Base-by-base conservation (phyloP, 1,140 invertebrate species). In the Neodiprion pinetum region DNA sequence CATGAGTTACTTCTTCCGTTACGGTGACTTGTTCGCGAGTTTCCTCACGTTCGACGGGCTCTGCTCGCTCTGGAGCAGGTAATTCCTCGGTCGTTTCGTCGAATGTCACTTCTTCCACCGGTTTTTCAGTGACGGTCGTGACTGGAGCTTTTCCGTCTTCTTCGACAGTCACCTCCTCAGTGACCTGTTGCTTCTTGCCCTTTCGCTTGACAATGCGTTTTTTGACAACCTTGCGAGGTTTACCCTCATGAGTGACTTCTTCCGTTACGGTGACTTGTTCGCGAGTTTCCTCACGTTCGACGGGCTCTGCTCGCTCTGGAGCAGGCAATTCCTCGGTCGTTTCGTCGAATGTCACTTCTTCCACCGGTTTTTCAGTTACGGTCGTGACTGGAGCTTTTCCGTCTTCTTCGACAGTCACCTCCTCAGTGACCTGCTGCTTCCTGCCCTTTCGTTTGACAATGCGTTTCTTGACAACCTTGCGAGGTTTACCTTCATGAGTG, bases 181-280 rank as follows among this genome's bases (percentile, higher is more conserved):
- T 88, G 1, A 87, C 77, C 77, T 87, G 83, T 80, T 89, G 77
- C 14, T 83, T 84, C 1, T 83, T 81, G 7, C 85, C 87, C n/a
- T 74, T 77, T 1, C 77, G 77, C 48, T 74, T 80, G 0, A 77
- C 75, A 8, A 76, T 66, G 8, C 77, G 75, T 21, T 78, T 80
- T 1, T 81, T 85, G 0, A 81, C 81, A 14, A 83, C 84, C 66
- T 84, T 87, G 77, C 84, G 87, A 0, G 82, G 84, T 67, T 83
- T 83, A 3, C 88, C 86, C 66, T 82, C 82, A 75, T 82, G 81
- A 9, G 87, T 85, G 14, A 79, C 82, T n/a, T 86, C 84, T 76
- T 90, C 86, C 10, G 88, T 86, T 1, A 89, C 80, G 7, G 83
- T 83, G 9, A 88, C 84, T 75, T 88, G 85, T 82, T 90, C 85